Base-by-base conservation (phyloP, 2,113 vertebrate species). In the Malurus alboscapulatus region DNA sequence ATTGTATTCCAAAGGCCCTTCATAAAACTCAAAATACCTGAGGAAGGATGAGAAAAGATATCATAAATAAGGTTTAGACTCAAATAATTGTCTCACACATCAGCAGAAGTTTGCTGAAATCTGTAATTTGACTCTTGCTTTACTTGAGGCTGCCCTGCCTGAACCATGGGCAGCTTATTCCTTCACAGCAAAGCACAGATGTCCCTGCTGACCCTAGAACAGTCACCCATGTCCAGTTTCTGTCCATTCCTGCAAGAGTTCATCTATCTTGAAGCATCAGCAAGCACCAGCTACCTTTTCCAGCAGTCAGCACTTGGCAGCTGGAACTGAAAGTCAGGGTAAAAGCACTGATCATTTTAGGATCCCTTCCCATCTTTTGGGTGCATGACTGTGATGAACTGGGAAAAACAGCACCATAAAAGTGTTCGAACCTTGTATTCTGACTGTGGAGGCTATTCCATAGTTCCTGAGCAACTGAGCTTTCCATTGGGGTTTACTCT, bases 11-110 rank as follows among this genome's bases (percentile, higher is more conserved):
- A 98, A 98, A 74, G 98, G 97, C 15, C 99, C 99, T 75, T 99
- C 98, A 73, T 99, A 99, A 96, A 98, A 98, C 86, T 99, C 99
- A 96, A 99, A 98, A 97, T 99, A 99, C 98, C 99, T 99, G 96
- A 77, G 96, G 97, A 81, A 91, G 20, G 30, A 94, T 5, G 91
- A 79, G 38, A 53, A 94, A 53, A 78, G 29, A 48, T 1, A 53
- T 15, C 34, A 69, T 9, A 69, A 72, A 40, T 27, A 57, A 85
- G 25, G 5, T 10, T 61, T 79, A 61, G 24, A 20, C 30, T 42
- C 10, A 61, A 48, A 77, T 17, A 29, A 2, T 42, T 45, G 14
- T 24, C 30, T 82, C 53, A n/a, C 16, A 51, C 4, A 62, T 57
- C 47, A 80, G 34, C 0, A 3, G 27, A 89, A 67, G 27, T 69